These are phyloP conservation scores for Limnephilus auricula DNA, from an alignment of 2,888 invertebrate species.

Conservation along the genomic window DNA sequence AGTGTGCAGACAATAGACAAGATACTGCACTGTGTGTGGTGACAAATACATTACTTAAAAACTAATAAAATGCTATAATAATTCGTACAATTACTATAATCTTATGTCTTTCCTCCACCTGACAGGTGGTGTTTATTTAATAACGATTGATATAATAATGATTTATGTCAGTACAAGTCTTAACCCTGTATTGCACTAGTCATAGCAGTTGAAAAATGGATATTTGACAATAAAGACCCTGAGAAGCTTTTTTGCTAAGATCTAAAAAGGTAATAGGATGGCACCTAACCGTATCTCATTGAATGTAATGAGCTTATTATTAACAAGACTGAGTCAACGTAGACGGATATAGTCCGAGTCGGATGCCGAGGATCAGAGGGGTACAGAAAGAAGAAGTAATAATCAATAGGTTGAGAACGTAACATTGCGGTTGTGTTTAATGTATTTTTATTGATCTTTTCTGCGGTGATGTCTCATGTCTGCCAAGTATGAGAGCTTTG, in stretches of 20 bases:
- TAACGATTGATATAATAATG: background rate
- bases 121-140: background rate
- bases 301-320: slow-evolving; percentile 6
- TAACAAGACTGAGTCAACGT: slow-evolving; percentile 23
- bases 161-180: background rate
- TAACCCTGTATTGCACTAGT: background rate
- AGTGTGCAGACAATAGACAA: too few species aligned
- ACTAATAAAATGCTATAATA: too few species aligned
- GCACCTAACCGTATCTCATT: background rate
- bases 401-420: slow-evolving; percentile 32
- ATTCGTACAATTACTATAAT: too few species aligned
- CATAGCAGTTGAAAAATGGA: background rate
- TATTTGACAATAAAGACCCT: background rate
- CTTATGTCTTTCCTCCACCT: background rate
- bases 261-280: background rate
- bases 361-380: background rate
- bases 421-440: slow-evolving; percentile 34
- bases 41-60: too few species aligned
- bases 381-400: background rate
- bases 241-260: background rate
- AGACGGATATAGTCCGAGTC: slow-evolving; percentile 16
- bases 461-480: slow-evolving; percentile 36
- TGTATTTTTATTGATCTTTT: slow-evolving; percentile 41
- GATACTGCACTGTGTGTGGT: too few species aligned
- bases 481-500: slow-evolving; percentile 12